A percentile compares a stretch with the other conserved stretches of the same genome.
Conservation (phyloP, 2,113 vertebrate species). For the Numida meleagris region DNA sequence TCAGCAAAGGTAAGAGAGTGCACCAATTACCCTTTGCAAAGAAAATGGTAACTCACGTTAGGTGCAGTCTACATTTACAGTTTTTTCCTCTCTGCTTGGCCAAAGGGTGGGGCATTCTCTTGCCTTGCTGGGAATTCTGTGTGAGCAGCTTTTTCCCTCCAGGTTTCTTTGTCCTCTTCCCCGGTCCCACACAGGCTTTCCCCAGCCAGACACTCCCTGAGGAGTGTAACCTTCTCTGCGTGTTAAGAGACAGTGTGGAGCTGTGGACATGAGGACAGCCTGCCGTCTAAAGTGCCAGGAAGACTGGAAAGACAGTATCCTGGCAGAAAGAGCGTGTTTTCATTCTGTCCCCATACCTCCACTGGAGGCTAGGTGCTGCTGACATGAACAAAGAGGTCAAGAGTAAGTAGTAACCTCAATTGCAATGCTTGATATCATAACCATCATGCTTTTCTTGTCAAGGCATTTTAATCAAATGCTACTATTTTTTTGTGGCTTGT, state of each 20-base stretch:
- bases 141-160: not conserved
- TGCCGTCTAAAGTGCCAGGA: not conserved
- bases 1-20: not conserved
- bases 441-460: not conserved
- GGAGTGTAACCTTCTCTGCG: not conserved
- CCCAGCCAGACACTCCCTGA: not conserved
- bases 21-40: not conserved
- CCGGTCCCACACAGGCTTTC: not conserved
- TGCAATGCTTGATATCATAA: not conserved
- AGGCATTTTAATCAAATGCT: not conserved
- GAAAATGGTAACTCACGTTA: not conserved
- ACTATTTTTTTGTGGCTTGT: fast-evolving
- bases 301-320: not conserved
- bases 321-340: not conserved
- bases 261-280: not conserved
- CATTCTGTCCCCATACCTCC: not conserved
- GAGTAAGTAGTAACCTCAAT: not conserved
- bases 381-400: not conserved
- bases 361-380: not conserved
- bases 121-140: not conserved
- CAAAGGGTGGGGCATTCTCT: not conserved
- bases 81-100: not conserved
- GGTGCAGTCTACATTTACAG: not conserved
- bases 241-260: not conserved
- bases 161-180: fast-evolving